Evolutionary conservation across 2,888 invertebrate genomes (phyloP).

Genomic region (Drosophila prolongata): DNA sequence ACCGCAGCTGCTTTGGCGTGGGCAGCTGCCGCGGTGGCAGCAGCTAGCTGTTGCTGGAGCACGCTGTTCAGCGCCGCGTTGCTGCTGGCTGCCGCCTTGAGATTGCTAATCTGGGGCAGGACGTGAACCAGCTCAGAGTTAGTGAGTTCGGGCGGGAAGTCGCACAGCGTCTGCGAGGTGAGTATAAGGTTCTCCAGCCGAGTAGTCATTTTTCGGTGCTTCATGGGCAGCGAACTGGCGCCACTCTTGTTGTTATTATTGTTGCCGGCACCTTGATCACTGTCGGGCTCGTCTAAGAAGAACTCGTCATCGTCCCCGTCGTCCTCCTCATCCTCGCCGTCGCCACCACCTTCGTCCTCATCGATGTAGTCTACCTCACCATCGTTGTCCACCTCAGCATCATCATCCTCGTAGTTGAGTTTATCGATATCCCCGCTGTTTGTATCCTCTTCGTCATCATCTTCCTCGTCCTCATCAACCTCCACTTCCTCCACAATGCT

Average conservation of each 20-base stretch:
- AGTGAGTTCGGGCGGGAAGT: conserved; percentile 82
- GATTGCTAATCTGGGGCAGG: conserved; percentile 81
- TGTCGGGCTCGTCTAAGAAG: conserved; percentile 67
- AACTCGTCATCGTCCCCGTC: conserved; percentile 74
- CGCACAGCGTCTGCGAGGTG: conserved; percentile 82
- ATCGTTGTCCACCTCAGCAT: conserved; percentile 68
- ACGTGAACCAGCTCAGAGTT: conserved; percentile 83
- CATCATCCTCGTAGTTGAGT: conserved; percentile 61
- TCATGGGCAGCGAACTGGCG: conserved; percentile 55
- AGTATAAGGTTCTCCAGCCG: conserved; percentile 82
- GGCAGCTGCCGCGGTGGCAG: conserved; percentile 70
- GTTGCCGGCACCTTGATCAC: conserved; percentile 30
- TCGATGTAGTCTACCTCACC: conserved; percentile 78
- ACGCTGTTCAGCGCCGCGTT: conserved; percentile 75
- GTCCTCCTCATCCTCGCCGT: conserved; percentile 72
- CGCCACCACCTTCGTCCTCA: conserved; percentile 75
- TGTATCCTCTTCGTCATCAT: conserved; percentile 71
- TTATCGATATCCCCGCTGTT: conserved; percentile 80
- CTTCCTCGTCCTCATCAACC: conserved; percentile 65
- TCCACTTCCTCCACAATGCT: conserved; percentile 63
- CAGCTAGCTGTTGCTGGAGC: conserved; percentile 80
- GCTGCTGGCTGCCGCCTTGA: conserved; percentile 74
- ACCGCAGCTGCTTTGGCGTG: conserved; percentile 62
- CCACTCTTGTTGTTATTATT: conserved; percentile 49
- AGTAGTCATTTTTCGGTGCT: conserved; percentile 79